Percentiles rank a stretch among this genome's conserved stretches.
Conservation (phyloP, 2,797 vertebrate species). For the Poeciliopsis gracilis region DNA sequence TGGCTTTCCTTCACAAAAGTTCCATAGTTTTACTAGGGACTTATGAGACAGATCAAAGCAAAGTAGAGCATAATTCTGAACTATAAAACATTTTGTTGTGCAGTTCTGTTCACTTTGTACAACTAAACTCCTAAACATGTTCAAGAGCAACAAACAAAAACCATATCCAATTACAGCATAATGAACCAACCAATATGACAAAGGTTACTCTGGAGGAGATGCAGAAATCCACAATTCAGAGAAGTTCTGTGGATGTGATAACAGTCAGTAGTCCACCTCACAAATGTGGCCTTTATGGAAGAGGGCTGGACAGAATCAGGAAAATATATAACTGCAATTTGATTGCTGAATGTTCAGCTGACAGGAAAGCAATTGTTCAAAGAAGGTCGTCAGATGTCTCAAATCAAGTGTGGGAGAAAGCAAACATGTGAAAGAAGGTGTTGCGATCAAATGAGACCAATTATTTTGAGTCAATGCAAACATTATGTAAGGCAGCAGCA, state of each 20-base stretch:
- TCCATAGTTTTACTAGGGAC: not conserved
- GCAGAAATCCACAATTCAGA: not conserved
- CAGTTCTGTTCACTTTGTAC: not conserved
- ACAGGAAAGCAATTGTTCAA: not conserved
- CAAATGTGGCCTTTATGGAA: not conserved
- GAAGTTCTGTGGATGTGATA: not conserved
- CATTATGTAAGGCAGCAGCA: not conserved
- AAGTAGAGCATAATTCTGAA: not conserved
- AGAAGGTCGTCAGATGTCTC: not conserved
- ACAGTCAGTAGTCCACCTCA: not conserved
- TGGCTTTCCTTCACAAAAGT: not conserved
- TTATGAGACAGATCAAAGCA: not conserved
- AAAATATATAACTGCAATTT: not conserved
- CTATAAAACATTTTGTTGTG: not conserved
- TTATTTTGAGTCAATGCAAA: not conserved
- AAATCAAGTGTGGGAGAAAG: not conserved
- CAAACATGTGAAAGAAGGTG: not conserved
- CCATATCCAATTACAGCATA: not conserved
- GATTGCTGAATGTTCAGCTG: not conserved
- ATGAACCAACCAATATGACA: not conserved
- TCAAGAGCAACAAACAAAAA: not conserved
- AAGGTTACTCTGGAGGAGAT: not conserved
- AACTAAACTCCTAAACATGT: not conserved
- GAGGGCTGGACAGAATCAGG: not conserved
- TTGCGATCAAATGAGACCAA: not conserved